Percentiles rank a stretch among this genome's conserved stretches.
Conservation (phyloP, 1,140 invertebrate genomes). For the Cotesia vestalis region DNA sequence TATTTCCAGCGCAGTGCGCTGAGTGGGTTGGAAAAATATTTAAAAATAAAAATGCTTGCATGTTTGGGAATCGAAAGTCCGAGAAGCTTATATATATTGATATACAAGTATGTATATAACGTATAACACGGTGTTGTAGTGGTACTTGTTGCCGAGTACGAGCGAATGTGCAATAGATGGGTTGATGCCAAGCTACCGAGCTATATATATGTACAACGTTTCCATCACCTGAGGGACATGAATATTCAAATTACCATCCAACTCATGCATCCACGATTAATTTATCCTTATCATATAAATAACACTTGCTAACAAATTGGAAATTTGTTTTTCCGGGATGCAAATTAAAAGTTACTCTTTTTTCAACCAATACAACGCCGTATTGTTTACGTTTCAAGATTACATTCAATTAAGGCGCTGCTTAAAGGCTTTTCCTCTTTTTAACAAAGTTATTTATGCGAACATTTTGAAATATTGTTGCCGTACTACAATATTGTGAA, state of each 20-base stretch:
- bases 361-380: conserved; percentile 26
- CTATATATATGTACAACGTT: conserved; percentile 24
- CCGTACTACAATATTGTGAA: too few species aligned
- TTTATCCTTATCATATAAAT: conserved; percentile 45
- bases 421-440: too few species aligned
- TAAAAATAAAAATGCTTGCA: not conserved
- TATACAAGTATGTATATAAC: too few species aligned
- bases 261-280: conserved; percentile 50
- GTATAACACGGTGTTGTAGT: not conserved
- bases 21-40: not conserved
- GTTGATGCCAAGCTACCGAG: conserved; percentile 13
- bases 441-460: too few species aligned
- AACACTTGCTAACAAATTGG: conserved; percentile 17
- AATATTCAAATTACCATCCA: conserved; percentile 47
- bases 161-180: conserved; percentile 9
- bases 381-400: too few species aligned
- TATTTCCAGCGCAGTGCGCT: too few species aligned
- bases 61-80: not conserved
- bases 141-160: conserved; percentile 9
- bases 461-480: too few species aligned
- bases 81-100: too few species aligned
- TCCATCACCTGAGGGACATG: conserved; percentile 34
- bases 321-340: conserved; percentile 41
- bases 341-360: conserved; percentile 28
- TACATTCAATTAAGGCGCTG: too few species aligned